phyloP scores from a whole-genome alignment of 2,113 vertebrate species.

The Sprattus sprattus region DNA sequence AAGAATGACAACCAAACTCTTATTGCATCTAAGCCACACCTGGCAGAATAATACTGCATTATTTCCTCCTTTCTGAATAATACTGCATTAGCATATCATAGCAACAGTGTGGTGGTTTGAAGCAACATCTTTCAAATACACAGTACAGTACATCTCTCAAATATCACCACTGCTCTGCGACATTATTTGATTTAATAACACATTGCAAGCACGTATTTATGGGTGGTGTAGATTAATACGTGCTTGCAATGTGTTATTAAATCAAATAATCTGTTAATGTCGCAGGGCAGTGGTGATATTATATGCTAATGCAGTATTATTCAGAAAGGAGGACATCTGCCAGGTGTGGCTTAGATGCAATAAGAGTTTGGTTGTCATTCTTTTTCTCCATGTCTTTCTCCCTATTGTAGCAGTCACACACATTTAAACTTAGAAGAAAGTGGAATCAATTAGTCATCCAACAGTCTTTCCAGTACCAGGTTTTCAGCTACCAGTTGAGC shows the following conservation, averaged over 20 bases:
- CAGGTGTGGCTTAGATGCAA: background rate
- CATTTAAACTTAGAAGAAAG: background rate
- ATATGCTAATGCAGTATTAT: background rate
- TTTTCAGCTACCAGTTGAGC: background rate
- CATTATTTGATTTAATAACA: background rate
- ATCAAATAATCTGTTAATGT: background rate
- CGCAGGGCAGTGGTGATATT: background rate
- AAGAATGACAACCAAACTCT: background rate
- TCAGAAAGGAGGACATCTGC: background rate
- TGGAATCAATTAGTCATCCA: no score
- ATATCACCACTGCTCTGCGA: background rate
- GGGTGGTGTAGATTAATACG: no score
- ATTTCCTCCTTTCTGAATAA: background rate
- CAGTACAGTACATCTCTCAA: background rate
- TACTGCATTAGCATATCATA: background rate
- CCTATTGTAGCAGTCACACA: background rate
- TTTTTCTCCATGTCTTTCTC: background rate
- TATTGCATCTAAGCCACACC: background rate
- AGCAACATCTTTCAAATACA: no score
- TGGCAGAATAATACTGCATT: background rate
- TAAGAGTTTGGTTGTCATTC: background rate
- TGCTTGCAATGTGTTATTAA: background rate
- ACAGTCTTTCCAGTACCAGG: background rate
- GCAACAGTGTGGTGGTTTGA: background rate
- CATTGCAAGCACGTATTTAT: background rate